A percentile compares a stretch with the other conserved stretches of the same genome.
phyloP scores from a whole-genome alignment of 2,888 invertebrate genomes.

The Aphelenchoides bicaudatus region DNA sequence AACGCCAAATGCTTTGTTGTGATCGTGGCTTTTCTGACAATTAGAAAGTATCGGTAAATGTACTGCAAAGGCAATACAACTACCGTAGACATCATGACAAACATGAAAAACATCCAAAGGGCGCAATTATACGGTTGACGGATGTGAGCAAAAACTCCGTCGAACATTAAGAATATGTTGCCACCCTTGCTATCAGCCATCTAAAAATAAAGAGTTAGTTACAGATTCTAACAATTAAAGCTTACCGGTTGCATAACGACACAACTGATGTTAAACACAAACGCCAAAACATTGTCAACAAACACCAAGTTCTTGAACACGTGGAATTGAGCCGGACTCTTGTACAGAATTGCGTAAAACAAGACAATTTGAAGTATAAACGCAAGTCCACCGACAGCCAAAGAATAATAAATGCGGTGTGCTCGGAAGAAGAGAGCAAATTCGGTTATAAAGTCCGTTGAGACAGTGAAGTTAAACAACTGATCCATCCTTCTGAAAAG shows the following conservation, averaged over 20 bases:
- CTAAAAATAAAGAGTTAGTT: no score
- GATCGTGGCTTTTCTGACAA: slow-evolving; percentile 5
- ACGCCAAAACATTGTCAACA: not conserved
- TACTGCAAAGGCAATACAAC: slow-evolving; percentile 7
- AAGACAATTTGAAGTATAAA: slow-evolving; percentile 7
- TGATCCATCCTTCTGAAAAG: no score
- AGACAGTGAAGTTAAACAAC: no score
- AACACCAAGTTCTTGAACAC: slow-evolving; percentile 6
- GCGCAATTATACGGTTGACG: not conserved
- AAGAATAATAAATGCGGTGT: not conserved
- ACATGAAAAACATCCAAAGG: slow-evolving; percentile 6
- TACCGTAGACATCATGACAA: slow-evolving; percentile 4
- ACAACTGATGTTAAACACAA: no score
- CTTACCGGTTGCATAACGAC: no score
- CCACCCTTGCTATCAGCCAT: slow-evolving; percentile 3
- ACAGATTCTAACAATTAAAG: no score
- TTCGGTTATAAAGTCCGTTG: no score
- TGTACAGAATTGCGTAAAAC: slow-evolving; percentile 4
- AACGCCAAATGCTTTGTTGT: not conserved
- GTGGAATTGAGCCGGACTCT: slow-evolving; percentile 1
- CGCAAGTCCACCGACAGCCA: slow-evolving; percentile 1
- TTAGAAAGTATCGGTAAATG: slow-evolving; percentile 6
- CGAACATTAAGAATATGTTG: slow-evolving; percentile 8
- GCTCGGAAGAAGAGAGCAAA: not conserved
- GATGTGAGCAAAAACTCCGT: not conserved